Percentiles rank a stretch among this genome's conserved stretches.
Conservation (phyloP, 2,113 vertebrate genomes). For the Calidris pugnax region DNA sequence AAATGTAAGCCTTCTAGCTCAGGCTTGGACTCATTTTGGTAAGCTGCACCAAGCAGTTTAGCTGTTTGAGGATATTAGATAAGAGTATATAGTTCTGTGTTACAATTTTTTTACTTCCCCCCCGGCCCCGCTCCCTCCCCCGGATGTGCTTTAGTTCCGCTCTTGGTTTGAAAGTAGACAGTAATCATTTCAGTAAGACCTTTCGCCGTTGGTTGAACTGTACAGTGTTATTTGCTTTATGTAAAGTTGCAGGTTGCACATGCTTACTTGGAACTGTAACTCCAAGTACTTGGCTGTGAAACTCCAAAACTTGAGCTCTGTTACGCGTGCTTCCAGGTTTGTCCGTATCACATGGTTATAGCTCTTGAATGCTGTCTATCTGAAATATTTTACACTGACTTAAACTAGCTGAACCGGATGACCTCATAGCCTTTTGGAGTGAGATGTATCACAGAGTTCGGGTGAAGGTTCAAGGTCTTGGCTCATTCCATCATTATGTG, state of each 20-base stretch:
- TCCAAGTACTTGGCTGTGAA: not conserved
- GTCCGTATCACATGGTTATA: not conserved
- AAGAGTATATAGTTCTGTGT: not conserved
- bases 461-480: not conserved
- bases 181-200: not conserved
- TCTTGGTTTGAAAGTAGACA: not conserved
- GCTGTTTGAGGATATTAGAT: not conserved
- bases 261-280: not conserved
- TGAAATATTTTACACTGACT: not conserved
- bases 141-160: not conserved
- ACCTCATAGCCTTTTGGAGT: not conserved
- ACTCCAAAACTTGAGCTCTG: not conserved
- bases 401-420: not conserved
- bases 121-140: fast-evolving
- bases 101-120: not conserved
- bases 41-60: not conserved
- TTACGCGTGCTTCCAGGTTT: not conserved
- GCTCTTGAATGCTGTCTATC: not conserved
- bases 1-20: not conserved
- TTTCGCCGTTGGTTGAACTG: not conserved
- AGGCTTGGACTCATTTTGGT: not conserved
- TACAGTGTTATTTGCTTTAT: not conserved
- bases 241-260: not conserved
- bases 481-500: not conserved
- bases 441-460: not conserved